Base-by-base conservation (phyloP, 2,113 vertebrate genomes). In the Emydura subglobosa region DNA sequence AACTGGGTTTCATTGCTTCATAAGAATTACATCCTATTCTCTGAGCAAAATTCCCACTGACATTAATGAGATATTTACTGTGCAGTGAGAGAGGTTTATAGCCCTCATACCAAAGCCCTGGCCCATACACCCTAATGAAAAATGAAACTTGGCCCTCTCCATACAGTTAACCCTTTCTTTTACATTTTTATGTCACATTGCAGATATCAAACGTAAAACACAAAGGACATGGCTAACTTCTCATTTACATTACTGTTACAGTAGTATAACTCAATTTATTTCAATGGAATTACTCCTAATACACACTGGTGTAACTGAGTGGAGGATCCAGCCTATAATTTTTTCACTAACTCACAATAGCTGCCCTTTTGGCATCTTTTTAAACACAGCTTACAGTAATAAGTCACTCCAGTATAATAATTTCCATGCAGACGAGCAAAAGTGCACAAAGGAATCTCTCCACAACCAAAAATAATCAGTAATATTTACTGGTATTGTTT, bases 131-230 rank as follows among this genome's bases (percentile, higher is more conserved):
- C 78, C 65, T 29, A 82, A 0, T 11, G 10, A 82, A 9, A 94
- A 95, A 86, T 81, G 59, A 51, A 31, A 86, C 86, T 84, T 93
- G 82, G 0, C n/a, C 11, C 76, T 94, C 34, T 92, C 24, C 2
- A 3, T 5, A 39, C 68, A 5, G 2, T 6, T 34, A 59, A 2
- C 0, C 84, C 87, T 94, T 88, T n/a, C 87, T 57, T 80, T 39
- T 72, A 84, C 1, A 19, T 84, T 79, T 86, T 39, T 34, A 22
- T 82, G 7, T 55, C 49, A 27, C 91, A 83, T 95, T 78, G 65
- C 10, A 88, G 89, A 80, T 49, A 6, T 14, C 2, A 3, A 1
- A 6, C 42, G 17, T 72, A 79, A 82, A 55, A 55, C n/a, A 53
- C 4, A 79, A 10, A 19, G 22, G 83, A 82, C 2, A 12, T 79